Base-by-base conservation (phyloP, 2,888 invertebrate species). In the Agonopterix alstromeriana region DNA sequence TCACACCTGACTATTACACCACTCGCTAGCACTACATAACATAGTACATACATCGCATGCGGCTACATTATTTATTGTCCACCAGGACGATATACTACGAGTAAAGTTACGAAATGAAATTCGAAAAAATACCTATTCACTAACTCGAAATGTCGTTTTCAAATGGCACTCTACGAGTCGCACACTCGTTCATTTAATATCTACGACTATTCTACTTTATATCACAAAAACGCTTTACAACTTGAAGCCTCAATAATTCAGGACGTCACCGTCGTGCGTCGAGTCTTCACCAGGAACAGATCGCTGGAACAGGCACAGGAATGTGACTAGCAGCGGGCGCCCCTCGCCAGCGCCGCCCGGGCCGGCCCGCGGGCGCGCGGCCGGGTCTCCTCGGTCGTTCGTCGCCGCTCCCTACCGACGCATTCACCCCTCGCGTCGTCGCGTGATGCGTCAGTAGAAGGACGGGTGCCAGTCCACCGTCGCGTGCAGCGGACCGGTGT, bases 381-480 rank as follows among this genome's bases (percentile, higher is more conserved):
- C 53, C 54, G 56, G 57, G 56, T 51, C 61, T 55, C 53, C 53
- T 55, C 60, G 54, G 40, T 56, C 59, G 49, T 46, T 54, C 54
- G 48, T 62, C 59, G 53, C 53, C 54, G 51, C 58, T 54, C 52
- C 57, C 51, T 55, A 54, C 51, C 54, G 57, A 60, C 60, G 53
- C 46, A 9, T 35, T 11, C 4, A 8, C 5, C 40, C 10, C n/a
- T 10, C 59, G 62, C 60, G 61, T 55, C 64, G 53, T 49, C 57
- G 57, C 55, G 58, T 57, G 41, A 59, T 57, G 59, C 61, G 65
- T 91, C 85, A 91, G 72, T 91, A 91, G 75, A 91, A 91, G 48
- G 90, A 87, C 40, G 91, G 84, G 55, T 90, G 88, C 90, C 91
- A 91, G 57, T 90, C 90, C 51, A 85, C 72, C 35, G 83, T 77